Base-by-base conservation (phyloP, 2,797 vertebrate genomes). In the Salmo trutta region DNA sequence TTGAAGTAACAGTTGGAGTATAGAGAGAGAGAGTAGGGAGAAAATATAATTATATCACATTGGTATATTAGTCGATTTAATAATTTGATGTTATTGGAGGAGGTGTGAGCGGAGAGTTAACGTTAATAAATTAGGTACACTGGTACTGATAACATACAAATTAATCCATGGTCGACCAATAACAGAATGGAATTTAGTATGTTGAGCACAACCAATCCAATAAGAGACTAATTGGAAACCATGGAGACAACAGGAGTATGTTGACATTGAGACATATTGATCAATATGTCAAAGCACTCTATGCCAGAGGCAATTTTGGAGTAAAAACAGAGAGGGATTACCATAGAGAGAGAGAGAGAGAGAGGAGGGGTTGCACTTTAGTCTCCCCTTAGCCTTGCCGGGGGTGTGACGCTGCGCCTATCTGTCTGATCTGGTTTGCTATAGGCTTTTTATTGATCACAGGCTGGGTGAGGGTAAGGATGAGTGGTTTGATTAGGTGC, bases 201-300 rank as follows among this genome's bases (percentile, higher is more conserved):
- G 68, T 52, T 79, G 29, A 71, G 59, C 33, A 47, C 24, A 59
- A 53, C 69, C 47, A 1, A 3, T 56, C 17, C n/a, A 51, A 79
- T 79, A 41, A 75, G 31, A 36, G 59, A 78, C 75, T 73, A 47
- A 77, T 64, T 33, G 75, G 15, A 27, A 67, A 65, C 54, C 33
- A 79, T 17, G 56, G 54, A 27, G 36, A 75, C 68, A 71, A 31
- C 41, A 76, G 80, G 74, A 85, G 77, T 79, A 78, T 90, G 85
- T 82, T 89, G 91, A 89, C 88, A 91, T 86, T 83, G 89, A 90
- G 88, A 92, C 88, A 81, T 84, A 93, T 92, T 83, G 91, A 92
- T 86, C 82, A 41, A 64, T 64, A 15, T 74, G 87, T 78, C 86
- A 81, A 81, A 78, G 74, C 69, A 78, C 71, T 41, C 24, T 76